A percentile compares a stretch with the other conserved stretches of the same genome.
Evolutionary conservation across 1,140 invertebrate genomes (phyloP).

Genomic region (Varroa destructor): DNA sequence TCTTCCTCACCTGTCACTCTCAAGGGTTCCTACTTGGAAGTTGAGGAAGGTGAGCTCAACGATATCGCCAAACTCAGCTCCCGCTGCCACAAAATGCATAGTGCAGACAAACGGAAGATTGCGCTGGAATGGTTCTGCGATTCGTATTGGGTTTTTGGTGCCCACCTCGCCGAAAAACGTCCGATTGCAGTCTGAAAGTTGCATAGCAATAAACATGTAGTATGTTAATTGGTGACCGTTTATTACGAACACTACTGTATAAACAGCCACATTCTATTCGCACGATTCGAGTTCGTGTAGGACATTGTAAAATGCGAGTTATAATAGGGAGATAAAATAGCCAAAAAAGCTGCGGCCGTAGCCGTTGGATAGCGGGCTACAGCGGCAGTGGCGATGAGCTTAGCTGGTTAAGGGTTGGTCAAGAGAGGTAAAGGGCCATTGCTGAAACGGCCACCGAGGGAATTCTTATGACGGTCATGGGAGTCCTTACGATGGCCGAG

Average conservation of each 20-base stretch:
- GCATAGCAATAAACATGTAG: not conserved
- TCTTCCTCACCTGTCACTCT: constrained; percentile 16
- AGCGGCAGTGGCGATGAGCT: no score
- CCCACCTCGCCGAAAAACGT: constrained; percentile 34
- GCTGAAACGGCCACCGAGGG: no score
- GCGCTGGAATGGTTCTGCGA: constrained; percentile 34
- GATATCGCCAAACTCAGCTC: constrained; percentile 33
- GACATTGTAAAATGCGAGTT: no score
- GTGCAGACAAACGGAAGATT: constrained; percentile 33
- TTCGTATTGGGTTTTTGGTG: constrained; percentile 33
- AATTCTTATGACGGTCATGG: no score
- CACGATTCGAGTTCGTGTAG: no score
- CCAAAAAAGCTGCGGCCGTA: no score
- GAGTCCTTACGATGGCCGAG: no score
- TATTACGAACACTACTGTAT: no score
- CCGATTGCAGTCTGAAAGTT: constrained; percentile 34
- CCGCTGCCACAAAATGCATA: constrained; percentile 34
- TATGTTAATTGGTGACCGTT: not conserved
- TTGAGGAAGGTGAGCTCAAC: constrained; percentile 35
- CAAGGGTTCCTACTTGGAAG: constrained; percentile 33
- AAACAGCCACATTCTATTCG: no score
- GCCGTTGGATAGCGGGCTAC: no score
- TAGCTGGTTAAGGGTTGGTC: no score
- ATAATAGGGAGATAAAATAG: no score
- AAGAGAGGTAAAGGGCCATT: not conserved